Percentiles rank a stretch among this genome's conserved stretches.
These are phyloP conservation scores for Hemiscyllium ocellatum DNA, from an alignment of 2,113 vertebrate species.

Conservation along the genomic window DNA sequence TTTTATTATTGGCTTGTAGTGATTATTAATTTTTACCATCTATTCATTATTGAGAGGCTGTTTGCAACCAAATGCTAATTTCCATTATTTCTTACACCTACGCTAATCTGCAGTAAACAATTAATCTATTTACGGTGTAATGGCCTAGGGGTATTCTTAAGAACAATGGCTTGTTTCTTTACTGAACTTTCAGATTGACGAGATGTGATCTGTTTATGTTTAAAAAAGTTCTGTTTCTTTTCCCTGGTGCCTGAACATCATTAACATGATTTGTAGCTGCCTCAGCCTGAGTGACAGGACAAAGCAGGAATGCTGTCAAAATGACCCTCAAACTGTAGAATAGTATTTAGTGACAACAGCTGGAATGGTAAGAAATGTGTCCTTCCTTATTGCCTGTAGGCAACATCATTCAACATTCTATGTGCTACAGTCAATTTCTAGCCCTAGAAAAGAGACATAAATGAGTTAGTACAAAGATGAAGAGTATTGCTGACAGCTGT, in stretches of 20 bases:
- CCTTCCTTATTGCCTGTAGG: slow-evolving; percentile 45
- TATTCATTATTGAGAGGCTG: slow-evolving; percentile 29
- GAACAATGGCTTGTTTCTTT: slow-evolving; percentile 42
- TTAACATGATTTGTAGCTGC: slow-evolving; percentile 56
- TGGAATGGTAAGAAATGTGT: slow-evolving; percentile 51
- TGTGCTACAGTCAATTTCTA: slow-evolving; percentile 45
- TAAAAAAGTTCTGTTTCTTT: slow-evolving; percentile 45
- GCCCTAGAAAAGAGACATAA: slow-evolving; percentile 38
- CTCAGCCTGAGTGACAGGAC: slow-evolving; percentile 50
- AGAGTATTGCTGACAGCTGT: slow-evolving; percentile 48
- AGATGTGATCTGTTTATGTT: slow-evolving; percentile 47
- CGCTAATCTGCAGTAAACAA: slow-evolving; percentile 41
- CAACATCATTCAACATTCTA: slow-evolving; percentile 52
- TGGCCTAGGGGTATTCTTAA: slow-evolving; percentile 38
- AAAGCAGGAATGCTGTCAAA: slow-evolving; percentile 54
- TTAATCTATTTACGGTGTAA: slow-evolving; percentile 36
- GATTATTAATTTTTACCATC: slow-evolving; percentile 27
- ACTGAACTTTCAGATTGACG: slow-evolving; percentile 41
- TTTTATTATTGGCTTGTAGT: slow-evolving; percentile 9
- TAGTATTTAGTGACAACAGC: slow-evolving; percentile 52
- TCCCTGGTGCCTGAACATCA: slow-evolving; percentile 50
- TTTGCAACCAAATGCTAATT: slow-evolving; percentile 35
- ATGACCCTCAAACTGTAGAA: slow-evolving; percentile 53
- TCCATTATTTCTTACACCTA: slow-evolving; percentile 40
- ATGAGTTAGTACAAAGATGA: slow-evolving; percentile 39